These are phyloP conservation scores for Carposina sasakii DNA, from an alignment of 1,140 invertebrate genomes.

Conservation along the genomic window DNA sequence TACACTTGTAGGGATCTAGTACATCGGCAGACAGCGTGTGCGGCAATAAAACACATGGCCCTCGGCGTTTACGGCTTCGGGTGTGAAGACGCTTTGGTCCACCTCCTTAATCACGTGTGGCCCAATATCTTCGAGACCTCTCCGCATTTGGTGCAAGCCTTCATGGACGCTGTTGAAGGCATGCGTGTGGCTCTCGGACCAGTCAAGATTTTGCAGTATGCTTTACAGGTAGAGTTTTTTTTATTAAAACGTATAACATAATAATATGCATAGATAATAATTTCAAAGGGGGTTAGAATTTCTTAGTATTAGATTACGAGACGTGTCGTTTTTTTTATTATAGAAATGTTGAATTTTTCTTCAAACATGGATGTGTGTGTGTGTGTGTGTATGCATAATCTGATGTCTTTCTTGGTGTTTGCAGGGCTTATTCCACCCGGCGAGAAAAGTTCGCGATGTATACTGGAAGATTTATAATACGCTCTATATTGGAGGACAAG, in stretches of 20 bases:
- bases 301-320: no score
- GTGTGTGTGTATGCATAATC: no score
- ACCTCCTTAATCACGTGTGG: constrained; percentile 99
- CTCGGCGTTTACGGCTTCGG: constrained; percentile 99
- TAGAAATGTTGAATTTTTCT: no score
- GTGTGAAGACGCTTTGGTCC: constrained; percentile 97
- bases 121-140: constrained; percentile 99
- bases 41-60: constrained; percentile 99
- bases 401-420: constrained; percentile 41
- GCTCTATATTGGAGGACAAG: constrained; percentile 98
- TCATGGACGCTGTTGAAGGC: constrained; percentile 99
- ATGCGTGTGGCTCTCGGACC: constrained; percentile 96
- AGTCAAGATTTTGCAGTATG: constrained; percentile 96
- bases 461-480: constrained; percentile 99
- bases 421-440: constrained; percentile 98
- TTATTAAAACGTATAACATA: no score
- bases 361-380: no score
- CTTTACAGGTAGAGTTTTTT: constrained; percentile 83
- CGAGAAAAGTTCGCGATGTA: constrained; percentile 98
- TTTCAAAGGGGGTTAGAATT: no score
- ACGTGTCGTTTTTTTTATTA: constrained; percentile 5
- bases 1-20: constrained; percentile 89
- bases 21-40: constrained; percentile 98
- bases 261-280: no score
- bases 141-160: constrained; percentile 99